These are phyloP conservation scores for Metaphire vulgaris DNA, from an alignment of 1,140 invertebrate species.

Conservation along the genomic window DNA sequence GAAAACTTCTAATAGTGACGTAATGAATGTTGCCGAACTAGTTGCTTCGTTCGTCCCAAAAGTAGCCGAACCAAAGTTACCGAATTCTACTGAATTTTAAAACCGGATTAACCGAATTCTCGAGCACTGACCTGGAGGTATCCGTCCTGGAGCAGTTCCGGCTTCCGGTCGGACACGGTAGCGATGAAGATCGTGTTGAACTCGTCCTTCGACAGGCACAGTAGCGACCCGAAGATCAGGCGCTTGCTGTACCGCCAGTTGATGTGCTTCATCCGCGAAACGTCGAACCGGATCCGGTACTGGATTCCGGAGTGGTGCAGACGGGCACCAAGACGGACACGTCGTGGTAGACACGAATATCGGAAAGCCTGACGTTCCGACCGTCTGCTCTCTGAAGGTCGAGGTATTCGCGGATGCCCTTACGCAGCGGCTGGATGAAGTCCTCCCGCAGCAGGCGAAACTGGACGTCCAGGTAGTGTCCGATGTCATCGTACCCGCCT, in stretches of 20 bases:
- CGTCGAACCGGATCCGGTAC: conserved; percentile 42
- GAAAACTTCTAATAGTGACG: too few species aligned
- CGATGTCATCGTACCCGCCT: conserved; percentile 57
- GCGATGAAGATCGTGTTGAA: conserved; percentile 64
- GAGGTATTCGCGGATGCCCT: conserved; percentile 39
- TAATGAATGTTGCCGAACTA: too few species aligned
- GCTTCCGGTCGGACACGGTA: conserved; percentile 59
- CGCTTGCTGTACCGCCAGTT: conserved; percentile 54
- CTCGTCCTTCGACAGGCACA: conserved; percentile 63
- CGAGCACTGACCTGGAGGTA: too few species aligned
- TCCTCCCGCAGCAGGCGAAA: conserved; percentile 69
- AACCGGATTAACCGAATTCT: too few species aligned
- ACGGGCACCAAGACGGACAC: conserved; percentile 22
- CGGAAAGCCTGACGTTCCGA: conserved; percentile 5
- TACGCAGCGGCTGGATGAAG: conserved; percentile 40
- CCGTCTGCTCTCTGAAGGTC: conserved; percentile 10
- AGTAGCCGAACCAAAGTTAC: too few species aligned
- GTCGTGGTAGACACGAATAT: conserved; percentile 30
- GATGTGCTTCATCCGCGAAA: conserved; percentile 32
- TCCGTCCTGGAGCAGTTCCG: conserved; percentile 45
- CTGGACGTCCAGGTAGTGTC: conserved; percentile 68
- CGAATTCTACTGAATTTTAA: too few species aligned
- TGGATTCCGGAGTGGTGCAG: conserved; percentile 19
- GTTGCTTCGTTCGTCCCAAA: too few species aligned
- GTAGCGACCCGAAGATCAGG: conserved; percentile 66